Evolutionary conservation across 2,113 vertebrate species (phyloP).

Genomic region (Petroica traversi): DNA sequence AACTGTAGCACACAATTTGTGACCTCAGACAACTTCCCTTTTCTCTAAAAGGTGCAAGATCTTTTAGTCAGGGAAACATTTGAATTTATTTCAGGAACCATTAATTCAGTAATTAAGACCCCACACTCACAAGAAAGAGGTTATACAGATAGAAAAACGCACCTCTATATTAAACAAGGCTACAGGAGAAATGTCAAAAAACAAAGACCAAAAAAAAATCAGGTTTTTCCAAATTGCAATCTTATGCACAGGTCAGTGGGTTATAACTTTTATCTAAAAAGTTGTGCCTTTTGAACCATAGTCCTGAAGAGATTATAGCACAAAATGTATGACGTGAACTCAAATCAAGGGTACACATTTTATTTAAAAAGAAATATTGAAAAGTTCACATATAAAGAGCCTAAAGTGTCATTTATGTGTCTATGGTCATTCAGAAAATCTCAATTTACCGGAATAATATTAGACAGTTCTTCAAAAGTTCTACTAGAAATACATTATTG

Average conservation of each 20-base stretch:
- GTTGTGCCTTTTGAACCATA: background rate
- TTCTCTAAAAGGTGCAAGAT: background rate
- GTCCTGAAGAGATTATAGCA: background rate
- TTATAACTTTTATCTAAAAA: background rate
- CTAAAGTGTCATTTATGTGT: background rate
- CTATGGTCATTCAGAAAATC: background rate
- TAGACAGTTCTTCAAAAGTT: background rate
- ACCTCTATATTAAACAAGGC: background rate
- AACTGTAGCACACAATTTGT: rapidly evolving
- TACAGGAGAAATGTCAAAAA: background rate
- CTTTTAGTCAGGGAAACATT: background rate
- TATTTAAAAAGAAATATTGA: background rate
- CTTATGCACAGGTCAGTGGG: background rate
- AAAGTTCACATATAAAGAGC: background rate
- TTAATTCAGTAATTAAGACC: background rate
- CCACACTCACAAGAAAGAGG: background rate
- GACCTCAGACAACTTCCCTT: background rate
- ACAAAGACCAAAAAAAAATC: background rate
- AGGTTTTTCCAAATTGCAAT: background rate
- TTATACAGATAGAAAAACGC: background rate
- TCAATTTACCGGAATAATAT: background rate
- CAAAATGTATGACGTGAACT: background rate
- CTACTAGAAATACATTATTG: background rate
- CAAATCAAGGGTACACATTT: background rate
- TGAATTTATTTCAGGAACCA: background rate